Percentiles rank a stretch among this genome's conserved stretches.
These are phyloP conservation scores for Rhynchonycteris naso DNA, from an alignment of 2,797 vertebrate genomes.

Conservation along the genomic window DNA sequence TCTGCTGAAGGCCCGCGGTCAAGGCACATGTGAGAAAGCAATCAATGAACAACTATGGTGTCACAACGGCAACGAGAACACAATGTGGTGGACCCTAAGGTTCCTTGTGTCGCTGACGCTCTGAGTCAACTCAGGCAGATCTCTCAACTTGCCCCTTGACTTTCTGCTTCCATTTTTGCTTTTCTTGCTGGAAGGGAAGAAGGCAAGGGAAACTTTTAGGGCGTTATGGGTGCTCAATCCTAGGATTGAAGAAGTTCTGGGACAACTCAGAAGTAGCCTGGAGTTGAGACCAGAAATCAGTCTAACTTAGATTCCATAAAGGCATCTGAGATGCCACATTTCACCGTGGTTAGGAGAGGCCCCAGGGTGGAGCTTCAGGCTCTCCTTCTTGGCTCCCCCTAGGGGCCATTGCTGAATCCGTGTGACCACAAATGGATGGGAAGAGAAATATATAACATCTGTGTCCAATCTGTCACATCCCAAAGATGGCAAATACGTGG, in stretches of 20 bases:
- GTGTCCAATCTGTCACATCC: background rate
- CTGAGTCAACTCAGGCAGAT: background rate
- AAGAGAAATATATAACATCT: slow-evolving; percentile 26
- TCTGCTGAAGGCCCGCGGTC: no score
- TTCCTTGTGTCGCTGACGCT: background rate
- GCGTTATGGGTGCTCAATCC: background rate
- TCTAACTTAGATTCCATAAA: background rate
- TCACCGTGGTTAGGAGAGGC: background rate
- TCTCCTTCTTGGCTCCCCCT: slow-evolving; percentile 19
- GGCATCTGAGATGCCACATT: slow-evolving; percentile 63
- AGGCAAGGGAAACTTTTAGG: background rate
- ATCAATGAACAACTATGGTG: no score
- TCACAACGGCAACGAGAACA: no score
- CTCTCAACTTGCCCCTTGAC: background rate
- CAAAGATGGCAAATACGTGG: background rate
- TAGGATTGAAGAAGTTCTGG: background rate
- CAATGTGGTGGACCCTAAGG: background rate
- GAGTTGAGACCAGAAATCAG: background rate
- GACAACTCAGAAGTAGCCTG: background rate
- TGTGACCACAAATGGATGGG: slow-evolving; percentile 46
- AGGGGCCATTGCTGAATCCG: background rate
- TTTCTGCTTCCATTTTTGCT: background rate
- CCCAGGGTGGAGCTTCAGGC: background rate
- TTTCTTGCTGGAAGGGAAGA: background rate
- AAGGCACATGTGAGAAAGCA: no score